These are phyloP conservation scores for Chloropsis cyanopogon DNA, from an alignment of 2,113 vertebrate species.

Conservation along the genomic window DNA sequence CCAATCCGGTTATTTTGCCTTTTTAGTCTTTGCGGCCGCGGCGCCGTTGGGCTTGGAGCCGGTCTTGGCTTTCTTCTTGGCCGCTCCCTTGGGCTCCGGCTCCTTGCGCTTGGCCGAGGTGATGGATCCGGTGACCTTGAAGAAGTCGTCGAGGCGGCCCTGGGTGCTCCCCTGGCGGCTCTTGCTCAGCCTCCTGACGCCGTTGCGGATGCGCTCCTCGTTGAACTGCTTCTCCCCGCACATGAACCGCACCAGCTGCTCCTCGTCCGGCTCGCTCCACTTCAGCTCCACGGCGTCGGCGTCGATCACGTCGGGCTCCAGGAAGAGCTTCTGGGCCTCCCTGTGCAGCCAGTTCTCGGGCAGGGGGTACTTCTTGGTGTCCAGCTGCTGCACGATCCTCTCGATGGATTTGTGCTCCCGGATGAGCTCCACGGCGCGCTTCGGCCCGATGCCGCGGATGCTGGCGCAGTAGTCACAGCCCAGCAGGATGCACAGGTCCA, in stretches of 20 bases:
- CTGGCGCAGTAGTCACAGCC: constrained; percentile 97
- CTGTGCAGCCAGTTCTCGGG: constrained; percentile 92
- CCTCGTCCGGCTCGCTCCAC: constrained; percentile 89
- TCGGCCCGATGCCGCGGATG: constrained; percentile 94
- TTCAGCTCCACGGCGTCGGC: constrained; percentile 80
- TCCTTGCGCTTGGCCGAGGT: constrained; percentile 91
- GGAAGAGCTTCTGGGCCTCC: constrained; percentile 88
- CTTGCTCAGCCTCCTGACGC: constrained; percentile 85
- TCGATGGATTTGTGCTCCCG: constrained; percentile 90
- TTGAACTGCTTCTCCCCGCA: constrained; percentile 94
- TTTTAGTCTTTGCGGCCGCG: constrained; percentile 76
- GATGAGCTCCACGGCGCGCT: constrained; percentile 93
- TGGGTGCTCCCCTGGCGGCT: constrained; percentile 95
- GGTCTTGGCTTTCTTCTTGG: constrained; percentile 90
- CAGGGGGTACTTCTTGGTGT: constrained; percentile 84
- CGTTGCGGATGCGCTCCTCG: constrained; percentile 90
- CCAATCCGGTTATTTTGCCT: constrained; percentile 70
- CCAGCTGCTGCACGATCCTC: constrained; percentile 87
- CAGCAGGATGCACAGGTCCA: constrained; percentile 94
- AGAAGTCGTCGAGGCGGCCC: constrained; percentile 93
- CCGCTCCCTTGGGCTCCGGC: constrained; percentile 80
- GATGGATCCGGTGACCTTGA: constrained; percentile 90
- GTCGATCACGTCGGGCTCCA: constrained; percentile 88
- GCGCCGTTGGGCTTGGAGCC: constrained; percentile 62
- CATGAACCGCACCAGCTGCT: constrained; percentile 86